Conservation (phyloP, 2,113 vertebrate genomes). For the Morone saxatilis region DNA sequence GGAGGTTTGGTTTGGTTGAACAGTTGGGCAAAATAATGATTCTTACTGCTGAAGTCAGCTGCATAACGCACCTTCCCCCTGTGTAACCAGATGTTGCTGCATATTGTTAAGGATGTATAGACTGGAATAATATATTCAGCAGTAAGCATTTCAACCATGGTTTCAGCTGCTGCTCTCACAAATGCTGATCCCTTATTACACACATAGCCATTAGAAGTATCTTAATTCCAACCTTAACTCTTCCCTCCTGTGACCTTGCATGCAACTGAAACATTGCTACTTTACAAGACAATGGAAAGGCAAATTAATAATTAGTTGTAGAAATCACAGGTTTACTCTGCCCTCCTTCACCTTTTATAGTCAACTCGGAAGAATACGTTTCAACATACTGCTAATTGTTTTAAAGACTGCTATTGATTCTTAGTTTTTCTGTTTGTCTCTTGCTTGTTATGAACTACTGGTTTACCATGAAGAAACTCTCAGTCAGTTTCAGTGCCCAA, state of each 20-base stretch:
- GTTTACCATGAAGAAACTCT: too few relatives aligned
- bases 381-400: too few relatives aligned
- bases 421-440: not conserved
- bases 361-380: not conserved
- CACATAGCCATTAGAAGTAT: slow-evolving; percentile 19
- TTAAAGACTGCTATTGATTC: not conserved
- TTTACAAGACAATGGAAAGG: not conserved
- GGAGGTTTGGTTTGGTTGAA: slow-evolving; percentile 23
- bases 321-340: not conserved
- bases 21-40: slow-evolving; percentile 30
- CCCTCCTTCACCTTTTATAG: not conserved
- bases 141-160: slow-evolving; percentile 33
- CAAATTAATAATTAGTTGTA: not conserved
- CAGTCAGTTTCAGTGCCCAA: not conserved
- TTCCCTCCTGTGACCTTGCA: not conserved
- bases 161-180: slow-evolving; percentile 31
- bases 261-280: not conserved
- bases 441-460: not conserved
- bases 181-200: slow-evolving; percentile 32
- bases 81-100: slow-evolving; percentile 43
- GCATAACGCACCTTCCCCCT: not conserved
- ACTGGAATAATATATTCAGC: slow-evolving; percentile 19
- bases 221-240: slow-evolving; percentile 25
- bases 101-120: slow-evolving; percentile 22
- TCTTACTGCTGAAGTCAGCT: slow-evolving; percentile 24